These are phyloP conservation scores for Acleris cristana DNA, from an alignment of 2,888 invertebrate species.

Conservation along the genomic window DNA sequence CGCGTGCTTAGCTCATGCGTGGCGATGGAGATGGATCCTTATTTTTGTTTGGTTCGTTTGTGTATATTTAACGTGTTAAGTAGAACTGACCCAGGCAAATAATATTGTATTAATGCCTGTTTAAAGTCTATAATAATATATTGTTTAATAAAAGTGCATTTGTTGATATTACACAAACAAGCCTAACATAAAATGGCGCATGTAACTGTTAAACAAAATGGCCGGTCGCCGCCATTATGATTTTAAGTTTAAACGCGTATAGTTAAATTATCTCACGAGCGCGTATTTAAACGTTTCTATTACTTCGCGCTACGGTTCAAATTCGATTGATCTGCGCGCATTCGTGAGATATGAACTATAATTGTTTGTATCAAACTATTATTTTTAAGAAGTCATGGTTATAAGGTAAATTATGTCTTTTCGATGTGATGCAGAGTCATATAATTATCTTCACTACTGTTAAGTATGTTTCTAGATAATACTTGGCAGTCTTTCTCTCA, in stretches of 20 bases:
- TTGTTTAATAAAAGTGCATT: neutral
- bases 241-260: conserved; percentile 7
- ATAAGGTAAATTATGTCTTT: conserved; percentile 37
- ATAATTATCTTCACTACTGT: conserved; percentile 51
- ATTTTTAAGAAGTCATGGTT: conserved; percentile 27
- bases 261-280: no score
- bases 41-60: neutral
- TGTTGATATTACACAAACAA: neutral
- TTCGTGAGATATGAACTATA: neutral
- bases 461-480: conserved; percentile 37
- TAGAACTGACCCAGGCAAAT: no score
- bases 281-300: neutral
- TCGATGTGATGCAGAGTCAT: conserved; percentile 56
- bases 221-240: neutral
- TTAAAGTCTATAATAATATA: no score
- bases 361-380: conserved; percentile 28
- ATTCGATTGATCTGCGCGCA: no score
- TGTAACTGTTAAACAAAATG: conserved; percentile 17
- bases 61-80: neutral
- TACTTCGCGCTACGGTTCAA: no score
- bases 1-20: conserved; percentile 1
- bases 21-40: neutral
- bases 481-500: conserved; percentile 38
- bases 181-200: neutral
- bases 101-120: no score